Conservation (phyloP, 1,140 invertebrate genomes). For the Dermatophagoides farinae region DNA sequence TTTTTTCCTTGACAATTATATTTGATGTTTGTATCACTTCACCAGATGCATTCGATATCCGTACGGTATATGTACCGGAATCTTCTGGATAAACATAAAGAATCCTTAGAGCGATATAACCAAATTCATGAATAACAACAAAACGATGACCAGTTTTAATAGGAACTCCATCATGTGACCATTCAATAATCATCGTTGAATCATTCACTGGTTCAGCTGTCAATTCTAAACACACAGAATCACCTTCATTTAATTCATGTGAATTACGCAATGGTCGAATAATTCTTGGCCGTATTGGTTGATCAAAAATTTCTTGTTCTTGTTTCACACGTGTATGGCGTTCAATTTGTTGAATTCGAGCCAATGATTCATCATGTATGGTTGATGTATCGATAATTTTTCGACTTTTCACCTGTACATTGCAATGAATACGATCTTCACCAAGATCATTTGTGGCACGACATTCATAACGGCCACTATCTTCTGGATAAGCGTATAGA, state of each 20-base stretch:
- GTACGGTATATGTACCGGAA: slow-evolving; percentile 28
- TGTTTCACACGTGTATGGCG: slow-evolving; percentile 43
- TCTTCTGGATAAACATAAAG: slow-evolving; percentile 59
- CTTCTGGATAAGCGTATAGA: slow-evolving; percentile 30
- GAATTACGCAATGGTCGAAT: slow-evolving; percentile 60
- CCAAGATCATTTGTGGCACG: slow-evolving; percentile 28
- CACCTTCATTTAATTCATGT: slow-evolving; percentile 60
- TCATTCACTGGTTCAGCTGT: slow-evolving; percentile 86
- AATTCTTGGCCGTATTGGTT: slow-evolving; percentile 44
- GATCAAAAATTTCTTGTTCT: not conserved
- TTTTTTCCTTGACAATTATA: slow-evolving; percentile 58
- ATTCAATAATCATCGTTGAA: slow-evolving; percentile 76
- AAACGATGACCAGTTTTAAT: slow-evolving; percentile 42
- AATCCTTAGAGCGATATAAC: slow-evolving; percentile 81
- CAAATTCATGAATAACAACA: slow-evolving; percentile 53
- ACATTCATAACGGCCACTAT: slow-evolving; percentile 30
- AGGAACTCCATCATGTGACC: slow-evolving; percentile 71
- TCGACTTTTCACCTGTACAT: slow-evolving; percentile 39
- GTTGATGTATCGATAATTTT: slow-evolving; percentile 50
- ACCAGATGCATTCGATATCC: slow-evolving; percentile 67
- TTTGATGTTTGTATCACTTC: slow-evolving; percentile 80
- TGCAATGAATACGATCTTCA: slow-evolving; percentile 55
- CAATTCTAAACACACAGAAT: slow-evolving; percentile 89
- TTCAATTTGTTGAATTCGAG: slow-evolving; percentile 69
- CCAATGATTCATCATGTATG: slow-evolving; percentile 58